Evolutionary conservation across 1,140 invertebrate species (phyloP), one percentile per base, ranked within the genome.

Genomic region (Aphelinus certus): DNA sequence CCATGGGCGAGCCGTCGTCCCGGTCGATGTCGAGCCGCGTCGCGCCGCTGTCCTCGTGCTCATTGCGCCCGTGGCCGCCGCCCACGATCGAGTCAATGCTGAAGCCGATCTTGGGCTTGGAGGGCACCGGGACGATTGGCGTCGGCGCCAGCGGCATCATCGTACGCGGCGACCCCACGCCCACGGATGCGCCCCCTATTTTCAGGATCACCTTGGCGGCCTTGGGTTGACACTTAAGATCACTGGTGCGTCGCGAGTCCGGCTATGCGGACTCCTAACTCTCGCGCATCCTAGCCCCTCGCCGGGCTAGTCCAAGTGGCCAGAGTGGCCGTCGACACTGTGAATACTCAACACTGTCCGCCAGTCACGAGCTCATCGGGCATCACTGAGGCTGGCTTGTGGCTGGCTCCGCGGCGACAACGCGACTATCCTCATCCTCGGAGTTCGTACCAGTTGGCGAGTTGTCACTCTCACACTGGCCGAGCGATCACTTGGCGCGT

Each of bases 31-130:
- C 83, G 0, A 86, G 80, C 0, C 86, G 76, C 47, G 67, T 87
- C 81, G 79, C 77, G 75, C 79, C 81, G 63, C 81, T 78, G 85
- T 78, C 76, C 78, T 79, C n/a, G 75, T 71, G 4, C 75, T 47
- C 81, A 80, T 73, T 77, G 71, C 81, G 73, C 7, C 61, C 77
- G 7, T 83, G 87, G 73, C 90, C 90, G 42, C 91, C 90, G 72
- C 96, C 95, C 64, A 98, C 96, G 78, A 97, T 96, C 79, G 95
- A 96, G 87, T 97, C 96, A 84, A 98, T 97, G 81, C 95, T 96
- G 84, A 97, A 97, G 82, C 95, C 96, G 83, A 97, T 94, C 89
- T 97, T 97, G 61, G 95, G 95, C 90, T 96, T 96, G 73, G 93
- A 93, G 76, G 93, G 92, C 86, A 94, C 92, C 82, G 93, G 91